Percentiles rank a stretch among this genome's conserved stretches.
These are phyloP conservation scores for Podarcis lilfordi DNA, from an alignment of 2,797 vertebrate species.

Conservation along the genomic window DNA sequence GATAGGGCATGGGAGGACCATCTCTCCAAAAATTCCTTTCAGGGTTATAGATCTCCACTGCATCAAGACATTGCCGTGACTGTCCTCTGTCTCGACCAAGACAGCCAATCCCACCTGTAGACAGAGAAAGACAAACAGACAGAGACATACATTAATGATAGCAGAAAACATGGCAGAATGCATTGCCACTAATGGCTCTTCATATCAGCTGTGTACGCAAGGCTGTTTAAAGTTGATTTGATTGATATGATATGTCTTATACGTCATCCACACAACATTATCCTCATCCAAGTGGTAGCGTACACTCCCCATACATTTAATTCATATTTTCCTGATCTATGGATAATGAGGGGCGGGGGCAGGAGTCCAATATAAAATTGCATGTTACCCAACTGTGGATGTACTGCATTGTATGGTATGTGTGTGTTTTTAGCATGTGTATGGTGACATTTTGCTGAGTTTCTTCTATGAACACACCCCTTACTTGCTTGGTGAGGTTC, in stretches of 20 bases:
- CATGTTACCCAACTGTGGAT: too few species aligned
- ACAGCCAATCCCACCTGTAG: slow-evolving; percentile 94
- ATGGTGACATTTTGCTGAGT: too few species aligned
- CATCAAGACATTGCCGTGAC: slow-evolving; percentile 91
- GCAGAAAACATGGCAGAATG: neutral
- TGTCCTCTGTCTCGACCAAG: slow-evolving; percentile 90
- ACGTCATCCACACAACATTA: neutral
- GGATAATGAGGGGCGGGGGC: too few species aligned
- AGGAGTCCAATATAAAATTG: too few species aligned
- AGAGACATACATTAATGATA: neutral
- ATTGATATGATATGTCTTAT: too few species aligned
- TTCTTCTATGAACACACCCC: too few species aligned
- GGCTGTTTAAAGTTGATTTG: too few species aligned
- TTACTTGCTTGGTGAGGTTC: too few species aligned
- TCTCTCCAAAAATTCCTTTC: slow-evolving; percentile 94
- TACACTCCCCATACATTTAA: too few species aligned
- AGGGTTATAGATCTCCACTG: slow-evolving; percentile 94
- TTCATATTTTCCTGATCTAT: too few species aligned
- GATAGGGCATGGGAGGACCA: slow-evolving; percentile 88
- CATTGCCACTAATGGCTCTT: neutral
- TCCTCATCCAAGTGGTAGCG: neutral
- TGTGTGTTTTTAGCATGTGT: too few species aligned
- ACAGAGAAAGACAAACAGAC: neutral
- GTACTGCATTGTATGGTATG: too few species aligned
- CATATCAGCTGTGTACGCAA: neutral